phyloP scores from a whole-genome alignment of 2,888 invertebrate species.

The Eumerus sabulonum region DNA sequence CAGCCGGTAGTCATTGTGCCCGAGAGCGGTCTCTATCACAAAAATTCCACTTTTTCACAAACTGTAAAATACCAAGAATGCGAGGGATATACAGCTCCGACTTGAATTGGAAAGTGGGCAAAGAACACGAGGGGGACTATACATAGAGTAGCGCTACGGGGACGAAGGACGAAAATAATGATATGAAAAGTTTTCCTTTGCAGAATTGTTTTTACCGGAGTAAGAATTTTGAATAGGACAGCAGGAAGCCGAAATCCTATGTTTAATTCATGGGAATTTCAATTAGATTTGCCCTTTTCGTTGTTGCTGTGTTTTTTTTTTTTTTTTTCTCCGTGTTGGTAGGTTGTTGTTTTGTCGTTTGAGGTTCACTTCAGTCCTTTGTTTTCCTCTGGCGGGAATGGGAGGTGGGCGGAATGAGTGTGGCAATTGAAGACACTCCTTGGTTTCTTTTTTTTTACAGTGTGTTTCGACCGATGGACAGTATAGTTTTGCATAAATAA shows the following conservation, averaged over 20 bases:
- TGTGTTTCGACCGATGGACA: slow-evolving; percentile 56
- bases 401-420: slow-evolving; percentile 13
- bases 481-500: slow-evolving; percentile 62
- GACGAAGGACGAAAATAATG: slow-evolving; percentile 38
- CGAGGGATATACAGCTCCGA: neutral
- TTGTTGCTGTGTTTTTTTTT: slow-evolving; percentile 26
- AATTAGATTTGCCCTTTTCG: slow-evolving; percentile 62
- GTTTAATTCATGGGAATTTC: slow-evolving; percentile 69
- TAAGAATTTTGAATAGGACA: slow-evolving; percentile 63
- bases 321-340: slow-evolving; percentile 17
- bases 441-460: slow-evolving; percentile 5
- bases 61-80: slow-evolving; percentile 55
- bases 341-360: neutral
- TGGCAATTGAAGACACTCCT: slow-evolving; percentile 20
- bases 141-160: neutral
- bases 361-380: slow-evolving; percentile 32
- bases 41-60: slow-evolving; percentile 36
- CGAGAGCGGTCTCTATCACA: slow-evolving; percentile 28
- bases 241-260: slow-evolving; percentile 62
- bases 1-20: slow-evolving; percentile 20
- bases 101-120: slow-evolving; percentile 5
- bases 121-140: slow-evolving; percentile 18
- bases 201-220: slow-evolving; percentile 44
- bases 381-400: slow-evolving; percentile 26
- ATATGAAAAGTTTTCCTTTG: slow-evolving; percentile 67